Conservation (phyloP, 2,888 invertebrate genomes). For the Exocentrus adspersus region DNA sequence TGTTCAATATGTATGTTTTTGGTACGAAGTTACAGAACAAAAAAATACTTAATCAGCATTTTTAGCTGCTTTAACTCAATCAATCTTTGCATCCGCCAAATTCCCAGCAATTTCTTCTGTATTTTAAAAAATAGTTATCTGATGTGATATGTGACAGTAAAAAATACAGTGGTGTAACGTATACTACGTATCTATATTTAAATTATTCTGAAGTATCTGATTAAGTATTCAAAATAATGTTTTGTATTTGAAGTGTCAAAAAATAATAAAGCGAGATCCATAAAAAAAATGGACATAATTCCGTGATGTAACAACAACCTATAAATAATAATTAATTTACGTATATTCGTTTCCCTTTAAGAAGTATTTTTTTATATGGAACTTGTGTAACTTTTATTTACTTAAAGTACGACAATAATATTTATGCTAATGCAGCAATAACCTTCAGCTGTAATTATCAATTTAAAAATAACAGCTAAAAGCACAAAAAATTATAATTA, state of each 20-base stretch:
- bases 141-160: too few species aligned
- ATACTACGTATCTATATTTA: too few species aligned
- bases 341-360: constrained; percentile 23
- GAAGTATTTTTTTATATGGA: constrained; percentile 12
- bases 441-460: constrained; percentile 36
- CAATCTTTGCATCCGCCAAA: too few species aligned
- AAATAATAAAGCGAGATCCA: not conserved
- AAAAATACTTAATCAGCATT: too few species aligned
- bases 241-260: not conserved
- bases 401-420: constrained; percentile 22
- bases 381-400: constrained; percentile 19
- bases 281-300: constrained; percentile 6
- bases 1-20: too few species aligned
- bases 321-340: constrained; percentile 34
- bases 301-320: constrained; percentile 25
- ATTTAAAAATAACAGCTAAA: constrained; percentile 36
- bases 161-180: too few species aligned
- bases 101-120: too few species aligned
- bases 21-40: too few species aligned
- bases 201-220: too few species aligned
- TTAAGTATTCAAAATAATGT: too few species aligned
- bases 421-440: constrained; percentile 24
- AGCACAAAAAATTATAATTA: constrained; percentile 35
- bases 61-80: too few species aligned
- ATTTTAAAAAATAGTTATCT: too few species aligned